Evolutionary conservation across 2,113 vertebrate genomes (phyloP), one percentile per base, ranked within the genome.

Genomic region (Myrmophylax atrothorax): DNA sequence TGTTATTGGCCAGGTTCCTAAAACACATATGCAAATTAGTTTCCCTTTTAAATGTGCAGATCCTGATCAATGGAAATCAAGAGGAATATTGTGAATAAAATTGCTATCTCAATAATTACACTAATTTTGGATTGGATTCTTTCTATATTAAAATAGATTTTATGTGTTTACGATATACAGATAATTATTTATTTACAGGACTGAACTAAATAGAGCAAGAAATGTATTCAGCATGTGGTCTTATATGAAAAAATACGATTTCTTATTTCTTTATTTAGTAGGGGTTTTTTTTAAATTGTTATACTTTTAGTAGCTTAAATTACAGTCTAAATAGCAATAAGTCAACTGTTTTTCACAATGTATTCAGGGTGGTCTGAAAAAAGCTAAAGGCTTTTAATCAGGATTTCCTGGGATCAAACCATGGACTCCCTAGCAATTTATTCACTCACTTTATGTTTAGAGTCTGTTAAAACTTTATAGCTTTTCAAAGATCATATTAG

Each of bases 361-460:
- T 97, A 93, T 96, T 92, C 97, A 93, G 97, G 97, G 97, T 98
- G 97, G 98, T 97, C 98, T 97, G 42, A 70, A 89, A 95, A 88
- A 93, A 92, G 18, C 86, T 95, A 93, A 95, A 91, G 53, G 86
- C 96, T 96, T 96, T 98, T 98, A 98, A 96, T 97, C 97, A 98
- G 98, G 96, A 98, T 98, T 98, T 98, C 97, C 97, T 98, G 98
- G 94, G 97, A 98, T 98, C 95, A 97, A 96, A 96, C 92, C 92
- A 95, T 90, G 96, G 95, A 96, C 74, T 96, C 93, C 38, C 72
- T 55, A 85, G 93, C 89, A 95, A 94, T 97, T 97, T 93, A 94
- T 88, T 92, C 80, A 42, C 70, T 96, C 89, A 94, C 55, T 97
- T 97, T 94, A 97, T 94, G 84, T 93, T 87, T 94, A 90, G 96